Conservation (phyloP, 2,797 vertebrate genomes). For the Cirrhinus molitorella region DNA sequence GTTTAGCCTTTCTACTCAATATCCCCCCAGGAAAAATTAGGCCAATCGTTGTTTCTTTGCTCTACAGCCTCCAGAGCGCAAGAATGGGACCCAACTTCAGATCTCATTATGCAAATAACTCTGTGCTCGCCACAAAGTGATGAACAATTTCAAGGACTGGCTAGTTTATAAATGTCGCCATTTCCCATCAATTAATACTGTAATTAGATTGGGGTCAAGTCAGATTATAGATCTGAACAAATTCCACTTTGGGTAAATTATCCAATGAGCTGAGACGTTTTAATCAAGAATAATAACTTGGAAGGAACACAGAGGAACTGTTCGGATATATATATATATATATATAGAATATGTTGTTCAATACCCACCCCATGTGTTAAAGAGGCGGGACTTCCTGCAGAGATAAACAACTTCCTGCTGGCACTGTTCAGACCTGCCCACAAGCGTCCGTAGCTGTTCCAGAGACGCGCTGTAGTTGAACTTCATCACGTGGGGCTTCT, state of each 20-base stretch:
- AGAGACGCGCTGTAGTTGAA: constrained; percentile 79
- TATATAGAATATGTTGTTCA: neutral
- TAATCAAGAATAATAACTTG: constrained; percentile 16
- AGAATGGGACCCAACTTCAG: constrained; percentile 4
- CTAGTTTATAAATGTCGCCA: constrained; percentile 27
- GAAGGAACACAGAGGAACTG: neutral
- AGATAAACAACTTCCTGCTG: constrained; percentile 91
- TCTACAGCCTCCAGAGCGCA: neutral
- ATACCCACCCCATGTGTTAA: constrained; percentile 88
- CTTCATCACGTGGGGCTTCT: constrained; percentile 75
- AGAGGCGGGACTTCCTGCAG: constrained; percentile 90
- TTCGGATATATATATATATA: neutral
- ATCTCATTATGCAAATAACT: constrained; percentile 38
- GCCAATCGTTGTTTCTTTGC: neutral
- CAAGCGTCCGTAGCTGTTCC: constrained; percentile 85
- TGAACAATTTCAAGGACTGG: constrained; percentile 43
- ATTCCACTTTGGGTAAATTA: constrained; percentile 33
- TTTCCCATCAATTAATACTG: constrained; percentile 45
- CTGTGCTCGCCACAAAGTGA: constrained; percentile 13
- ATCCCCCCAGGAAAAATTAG: neutral
- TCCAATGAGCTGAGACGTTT: constrained; percentile 9
- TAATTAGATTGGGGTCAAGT: constrained; percentile 36
- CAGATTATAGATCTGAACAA: constrained; percentile 40
- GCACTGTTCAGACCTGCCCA: constrained; percentile 86
- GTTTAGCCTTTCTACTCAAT: constrained; percentile 14